Percentiles rank a stretch among this genome's conserved stretches.
Evolutionary conservation across 2,797 vertebrate species (phyloP).

Genomic region (Myotis myotis): DNA sequence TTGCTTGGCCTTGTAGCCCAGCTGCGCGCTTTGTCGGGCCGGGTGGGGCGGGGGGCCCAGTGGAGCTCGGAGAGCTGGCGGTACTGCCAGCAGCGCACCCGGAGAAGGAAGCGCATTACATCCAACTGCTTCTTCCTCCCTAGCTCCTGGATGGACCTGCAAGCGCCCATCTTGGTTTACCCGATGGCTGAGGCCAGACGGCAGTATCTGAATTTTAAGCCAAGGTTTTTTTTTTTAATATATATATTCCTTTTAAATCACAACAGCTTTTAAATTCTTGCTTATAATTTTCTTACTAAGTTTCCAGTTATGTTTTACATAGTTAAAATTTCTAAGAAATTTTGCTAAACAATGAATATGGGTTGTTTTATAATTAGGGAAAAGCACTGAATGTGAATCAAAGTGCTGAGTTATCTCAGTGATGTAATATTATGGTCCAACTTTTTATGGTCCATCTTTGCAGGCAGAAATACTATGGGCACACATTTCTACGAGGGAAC

Average conservation of each 20-base stretch:
- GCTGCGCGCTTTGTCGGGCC: conserved; percentile 95
- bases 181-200: not conserved
- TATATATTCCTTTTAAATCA: not conserved
- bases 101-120: conserved; percentile 96
- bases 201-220: conserved; percentile 7
- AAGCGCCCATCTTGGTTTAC: conserved; percentile 94
- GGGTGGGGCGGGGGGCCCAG: conserved; percentile 93
- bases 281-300: not conserved
- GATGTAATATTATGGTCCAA: not conserved
- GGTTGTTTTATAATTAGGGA: not conserved
- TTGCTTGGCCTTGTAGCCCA: conserved; percentile 98
- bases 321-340: not conserved
- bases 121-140: conserved; percentile 99
- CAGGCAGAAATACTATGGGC: not conserved
- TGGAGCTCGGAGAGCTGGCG: conserved; percentile 96
- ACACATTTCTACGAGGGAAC: conserved; percentile 35
- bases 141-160: conserved; percentile 98
- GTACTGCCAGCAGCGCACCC: conserved; percentile 98
- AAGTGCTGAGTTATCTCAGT: not conserved
- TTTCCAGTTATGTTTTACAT: conserved; percentile 11
- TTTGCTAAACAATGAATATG: not conserved
- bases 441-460: not conserved
- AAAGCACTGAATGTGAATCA: not conserved
- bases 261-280: conserved; percentile 10
- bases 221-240: conserved; percentile 30